Evolutionary conservation across 2,797 vertebrate genomes (phyloP), one percentile per base, ranked within the genome.

Genomic region (Hemibagrus guttatus): DNA sequence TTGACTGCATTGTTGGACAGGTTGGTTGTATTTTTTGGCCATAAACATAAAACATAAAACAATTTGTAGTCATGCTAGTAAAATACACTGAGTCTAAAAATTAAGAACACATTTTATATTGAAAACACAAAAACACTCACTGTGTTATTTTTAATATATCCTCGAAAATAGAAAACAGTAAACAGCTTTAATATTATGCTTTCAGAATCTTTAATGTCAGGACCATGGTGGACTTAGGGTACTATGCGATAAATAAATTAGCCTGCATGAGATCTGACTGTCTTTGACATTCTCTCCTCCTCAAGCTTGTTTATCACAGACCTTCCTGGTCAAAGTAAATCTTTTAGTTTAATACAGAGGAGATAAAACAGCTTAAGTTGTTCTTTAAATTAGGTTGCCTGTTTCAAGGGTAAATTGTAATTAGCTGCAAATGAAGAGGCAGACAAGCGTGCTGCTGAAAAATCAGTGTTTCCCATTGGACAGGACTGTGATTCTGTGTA

Each of bases 261-360:
- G 35, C 66, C 66, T 19, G 66, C 66, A 69, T 17, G 31, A 19
- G 31, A 39, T 69, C 64, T 68, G 64, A 68, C 64, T 31, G 31
- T 69, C 66, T 39, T 35, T 69, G 66, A 69, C 31, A 69, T 35
- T 6, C 31, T 69, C 66, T 69, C 35, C 35, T 71, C 35, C 68
- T 71, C 35, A 66, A 31, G 64, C 64, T 66, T 66, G 64, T 31
- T 66, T 66, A 66, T 66, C 64, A 66, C 64, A 66, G 64, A 66
- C 28, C 1, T 66, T 31, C 28, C 28, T 28, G 64, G 64, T 28
- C 35, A 14, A 68, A 68, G 13, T 35, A 6, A 31, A 35, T 21
- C 19, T 35, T 71, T 42, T 21, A 49, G 46, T 68, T 68, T 68
- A 35, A 42, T 71, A 9, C 8, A 71, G 9, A 68, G 66, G 17